Base-by-base conservation (phyloP, 2,888 invertebrate species). In the Drosophila hamatofila region DNA sequence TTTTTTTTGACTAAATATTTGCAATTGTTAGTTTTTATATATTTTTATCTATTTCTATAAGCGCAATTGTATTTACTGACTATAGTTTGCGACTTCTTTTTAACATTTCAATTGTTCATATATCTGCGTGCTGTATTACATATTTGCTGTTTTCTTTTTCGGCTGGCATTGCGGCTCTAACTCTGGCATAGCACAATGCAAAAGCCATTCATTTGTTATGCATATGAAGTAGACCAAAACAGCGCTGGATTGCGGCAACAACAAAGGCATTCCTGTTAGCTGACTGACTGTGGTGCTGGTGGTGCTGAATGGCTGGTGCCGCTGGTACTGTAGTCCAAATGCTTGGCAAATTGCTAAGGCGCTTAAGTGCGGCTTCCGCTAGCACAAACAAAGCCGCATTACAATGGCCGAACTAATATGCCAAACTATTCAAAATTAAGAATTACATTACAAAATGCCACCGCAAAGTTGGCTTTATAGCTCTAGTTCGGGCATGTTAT, bases 201-300 rank as follows among this genome's bases (percentile, higher is more conserved):
- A 88, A 80, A 86, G 83, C 71, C 66, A 72, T 86, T 79, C 84
- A 84, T 87, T 84, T 84, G 89, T 89, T 87, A 84, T 84, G 89
- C 89, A 89, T 84, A 84, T 89, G 84, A 84, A 84, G 84, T 73
- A 73, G 77, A 70, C 77, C 70, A 57, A 68, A 83, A 67, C 67
- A 78, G 80, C 60, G 57, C 64, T 66, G 80, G 83, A 61, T 55
- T 79, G 61, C 37, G 52, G 57, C 63, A 44, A 16, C 57, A 72
- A 72, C 72, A 72, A 52, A 63, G 46, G 70, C 57, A 71, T 71
- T 71, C 56, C 63, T 71, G 35, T 37, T 37, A 14, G 16, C 35
- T 16, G 16, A 37, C 35, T 37, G 60, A 55, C 48, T 60, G 48
- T 54, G 67, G 39, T 55, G 65, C 39, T 35, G 49, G 42, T 35